Conservation (phyloP, 2,113 vertebrate species). For the Ctenomys sociabilis region DNA sequence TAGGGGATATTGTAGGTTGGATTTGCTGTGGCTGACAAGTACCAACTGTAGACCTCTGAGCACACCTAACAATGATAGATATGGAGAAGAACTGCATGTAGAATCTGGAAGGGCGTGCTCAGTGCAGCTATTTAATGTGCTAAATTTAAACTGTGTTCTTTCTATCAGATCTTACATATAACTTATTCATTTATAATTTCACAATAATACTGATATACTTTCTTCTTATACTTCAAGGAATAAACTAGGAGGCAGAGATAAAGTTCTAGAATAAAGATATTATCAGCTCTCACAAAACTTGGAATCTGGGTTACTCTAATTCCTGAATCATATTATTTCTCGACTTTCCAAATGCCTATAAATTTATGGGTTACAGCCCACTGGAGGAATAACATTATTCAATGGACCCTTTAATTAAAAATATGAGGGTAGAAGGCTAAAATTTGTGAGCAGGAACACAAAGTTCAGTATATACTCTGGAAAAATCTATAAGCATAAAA, state of each 20-base stretch:
- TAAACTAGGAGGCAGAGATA: not conserved
- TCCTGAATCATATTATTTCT: not conserved
- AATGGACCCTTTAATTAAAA: not conserved
- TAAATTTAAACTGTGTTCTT: not conserved
- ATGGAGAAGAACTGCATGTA: not conserved
- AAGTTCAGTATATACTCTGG: not conserved
- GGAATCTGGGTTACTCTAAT: not conserved
- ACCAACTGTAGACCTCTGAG: not conserved
- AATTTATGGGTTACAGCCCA: not conserved
- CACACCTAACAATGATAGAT: not conserved
- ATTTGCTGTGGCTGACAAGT: not conserved
- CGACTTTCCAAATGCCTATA: not conserved
- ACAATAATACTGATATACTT: not conserved
- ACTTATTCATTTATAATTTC: constrained; percentile 19
- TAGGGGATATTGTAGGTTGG: not conserved
- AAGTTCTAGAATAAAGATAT: not conserved
- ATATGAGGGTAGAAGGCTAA: not conserved
- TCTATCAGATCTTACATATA: not conserved
- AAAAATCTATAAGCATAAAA: not conserved
- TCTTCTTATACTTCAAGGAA: not conserved
- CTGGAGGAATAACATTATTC: not conserved
- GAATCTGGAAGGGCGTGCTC: not conserved
- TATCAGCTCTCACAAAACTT: not conserved
- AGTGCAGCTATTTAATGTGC: not conserved
- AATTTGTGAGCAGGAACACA: constrained; percentile 10